These are phyloP conservation scores for Aplysina aerophoba DNA, from an alignment of 37 sponge, comb jelly and placozoan genomes.

Conservation along the genomic window DNA sequence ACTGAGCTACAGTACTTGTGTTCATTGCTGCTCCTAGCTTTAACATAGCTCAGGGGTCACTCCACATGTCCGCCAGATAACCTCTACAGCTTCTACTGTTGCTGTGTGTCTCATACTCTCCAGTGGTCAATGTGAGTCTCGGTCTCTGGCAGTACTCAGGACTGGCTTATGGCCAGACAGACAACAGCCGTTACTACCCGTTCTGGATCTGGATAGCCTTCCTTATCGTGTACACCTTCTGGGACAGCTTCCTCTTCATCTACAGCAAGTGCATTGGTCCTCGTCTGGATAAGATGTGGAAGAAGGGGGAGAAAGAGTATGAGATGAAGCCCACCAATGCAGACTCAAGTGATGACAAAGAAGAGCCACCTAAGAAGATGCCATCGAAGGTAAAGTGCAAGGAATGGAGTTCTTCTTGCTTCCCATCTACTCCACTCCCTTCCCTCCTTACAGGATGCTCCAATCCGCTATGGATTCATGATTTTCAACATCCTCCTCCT, in stretches of 20 bases:
- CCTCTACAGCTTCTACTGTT: too few relatives aligned
- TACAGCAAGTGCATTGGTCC: constrained; percentile 12
- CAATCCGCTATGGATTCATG: not conserved
- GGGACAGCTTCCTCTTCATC: constrained; percentile 10
- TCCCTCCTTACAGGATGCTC: constrained; percentile 15
- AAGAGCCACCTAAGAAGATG: constrained; percentile 21
- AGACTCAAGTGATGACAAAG: not conserved
- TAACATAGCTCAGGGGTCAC: too few relatives aligned
- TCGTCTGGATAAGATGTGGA: constrained; percentile 4
- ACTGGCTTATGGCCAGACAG: too few relatives aligned
- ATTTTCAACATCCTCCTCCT: not conserved
- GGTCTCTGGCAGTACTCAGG: too few relatives aligned
- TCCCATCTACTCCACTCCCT: too few relatives aligned
- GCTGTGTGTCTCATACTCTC: too few relatives aligned
- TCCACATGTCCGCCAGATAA: too few relatives aligned
- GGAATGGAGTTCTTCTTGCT: too few relatives aligned
- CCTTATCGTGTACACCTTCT: not conserved
- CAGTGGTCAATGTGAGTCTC: too few relatives aligned
- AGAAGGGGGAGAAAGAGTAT: not conserved
- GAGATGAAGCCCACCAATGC: not conserved
- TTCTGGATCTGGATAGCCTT: constrained; percentile 24
- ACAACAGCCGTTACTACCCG: too few relatives aligned
- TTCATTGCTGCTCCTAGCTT: too few relatives aligned
- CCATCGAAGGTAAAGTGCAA: constrained; percentile 21
- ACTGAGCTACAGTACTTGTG: too few relatives aligned